phyloP scores from a whole-genome alignment of 1,140 invertebrate genomes.

The Dryas iulia region DNA sequence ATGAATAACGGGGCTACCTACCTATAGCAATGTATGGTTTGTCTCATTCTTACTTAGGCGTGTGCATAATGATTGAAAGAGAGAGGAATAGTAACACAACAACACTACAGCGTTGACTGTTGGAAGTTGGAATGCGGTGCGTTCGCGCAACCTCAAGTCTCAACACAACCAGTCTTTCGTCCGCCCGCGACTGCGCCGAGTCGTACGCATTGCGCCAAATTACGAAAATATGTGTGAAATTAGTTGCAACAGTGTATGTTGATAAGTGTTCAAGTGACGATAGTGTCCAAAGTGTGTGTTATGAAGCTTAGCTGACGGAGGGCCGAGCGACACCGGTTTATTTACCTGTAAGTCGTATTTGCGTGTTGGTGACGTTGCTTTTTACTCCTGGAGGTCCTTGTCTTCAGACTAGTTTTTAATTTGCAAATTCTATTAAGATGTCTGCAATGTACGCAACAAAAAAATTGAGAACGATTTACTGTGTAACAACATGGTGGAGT shows the following conservation, averaged over 20 bases:
- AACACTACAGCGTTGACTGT: background rate
- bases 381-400: constrained; percentile 46
- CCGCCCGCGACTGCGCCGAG: constrained; percentile 53
- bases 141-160: constrained; percentile 65
- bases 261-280: constrained; percentile 66
- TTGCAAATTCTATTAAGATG: constrained; percentile 7
- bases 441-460: background rate
- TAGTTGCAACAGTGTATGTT: constrained; percentile 60
- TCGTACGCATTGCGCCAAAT: constrained; percentile 45
- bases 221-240: constrained; percentile 74
- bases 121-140: constrained; percentile 75
- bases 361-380: constrained; percentile 73
- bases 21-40: constrained; percentile 45
- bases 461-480: background rate
- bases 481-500: too few species aligned
- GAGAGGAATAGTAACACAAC: constrained; percentile 45
- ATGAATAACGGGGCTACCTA: constrained; percentile 76
- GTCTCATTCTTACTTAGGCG: constrained; percentile 28
- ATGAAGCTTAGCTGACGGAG: constrained; percentile 73
- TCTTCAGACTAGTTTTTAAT: constrained; percentile 23
- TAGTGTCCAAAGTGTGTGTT: constrained; percentile 65
- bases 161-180: constrained; percentile 67
- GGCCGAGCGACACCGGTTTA: constrained; percentile 59
- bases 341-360: constrained; percentile 72
- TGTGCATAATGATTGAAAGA: constrained; percentile 35